Evolutionary conservation across 2,888 invertebrate species (phyloP).

Genomic region (Erebia epiphron): DNA sequence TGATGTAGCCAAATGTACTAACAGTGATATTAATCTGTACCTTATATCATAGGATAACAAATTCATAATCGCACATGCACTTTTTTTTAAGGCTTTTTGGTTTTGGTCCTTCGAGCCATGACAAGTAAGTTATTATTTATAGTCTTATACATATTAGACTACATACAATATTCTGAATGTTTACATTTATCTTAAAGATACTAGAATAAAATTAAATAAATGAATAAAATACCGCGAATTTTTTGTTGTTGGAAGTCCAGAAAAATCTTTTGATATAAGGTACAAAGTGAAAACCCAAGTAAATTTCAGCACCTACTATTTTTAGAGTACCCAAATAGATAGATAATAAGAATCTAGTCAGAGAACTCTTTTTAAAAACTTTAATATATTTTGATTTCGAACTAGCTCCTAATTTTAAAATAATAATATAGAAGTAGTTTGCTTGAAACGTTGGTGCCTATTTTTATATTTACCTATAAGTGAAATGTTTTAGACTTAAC

Average conservation of each 20-base stretch:
- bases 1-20: slow-evolving; percentile 52
- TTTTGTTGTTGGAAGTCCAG: neutral
- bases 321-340: slow-evolving; percentile 40
- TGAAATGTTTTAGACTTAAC: slow-evolving; percentile 43
- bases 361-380: slow-evolving; percentile 38
- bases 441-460: slow-evolving; percentile 73
- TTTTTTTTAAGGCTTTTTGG: neutral
- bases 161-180: too few species aligned
- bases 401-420: slow-evolving; percentile 37
- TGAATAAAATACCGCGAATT: neutral
- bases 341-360: slow-evolving; percentile 40
- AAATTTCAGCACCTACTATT: slow-evolving; percentile 45
- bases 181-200: neutral
- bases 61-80: neutral
- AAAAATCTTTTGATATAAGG: slow-evolving; percentile 43
- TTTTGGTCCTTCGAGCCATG: neutral
- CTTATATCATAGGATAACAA: slow-evolving; percentile 33
- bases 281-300: slow-evolving; percentile 32
- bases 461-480: slow-evolving; percentile 49
- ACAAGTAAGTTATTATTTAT: neutral
- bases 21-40: slow-evolving; percentile 42
- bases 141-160: too few species aligned
- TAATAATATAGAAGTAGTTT: slow-evolving; percentile 57
- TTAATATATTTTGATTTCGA: slow-evolving; percentile 27
- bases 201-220: neutral